Evolutionary conservation across 2,113 vertebrate species (phyloP), one percentile per base, ranked within the genome.

Genomic region (Lophotis ruficrista): DNA sequence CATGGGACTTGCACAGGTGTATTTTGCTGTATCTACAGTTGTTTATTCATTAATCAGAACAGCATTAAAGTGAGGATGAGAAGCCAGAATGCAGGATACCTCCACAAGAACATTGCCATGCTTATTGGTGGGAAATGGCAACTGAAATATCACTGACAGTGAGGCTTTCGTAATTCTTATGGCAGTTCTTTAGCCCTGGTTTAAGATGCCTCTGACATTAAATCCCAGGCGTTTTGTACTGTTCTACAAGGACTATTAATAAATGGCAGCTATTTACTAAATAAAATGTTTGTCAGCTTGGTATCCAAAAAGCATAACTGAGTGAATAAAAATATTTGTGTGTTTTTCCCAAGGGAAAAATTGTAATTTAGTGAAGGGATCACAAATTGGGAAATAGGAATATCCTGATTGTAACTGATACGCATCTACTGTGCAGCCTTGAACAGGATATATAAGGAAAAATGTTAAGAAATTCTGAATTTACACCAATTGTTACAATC

Each of bases 301-400:
- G 9, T 54, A 56, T 38, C 43, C 43, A 25, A 31, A 62, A 68
- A 45, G 10, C 0, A 0, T 28, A 43, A 50, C 2, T 6, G 56
- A 78, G 20, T 78, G 70, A 84, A 77, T 10, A 28, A 14, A n/a
- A 30, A 14, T 37, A 18, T 25, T 16, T 31, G 5, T 37, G 37
- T 73, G 41, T 27, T 54, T 23, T 50, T 87, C 31, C 43, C n/a
- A 30, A n/a, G 23, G 50, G 69, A 6, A 50, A 80, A 69, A 25
- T 14, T 13, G 23, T 28, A 14, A 25, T 47, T 28, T 45, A 61
- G 33, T n/a, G n/a, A 76, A 48, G 5, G 8, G 4, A 68, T 28
- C 18, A 28, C 21, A 37, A 20, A 45, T 0, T 38, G 48, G 77
- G 51, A 53, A 75, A 75, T 51, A 4, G 17, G 57, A 68, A 56